A percentile compares a stretch with the other conserved stretches of the same genome.
Evolutionary conservation across 2,888 invertebrate genomes (phyloP).

Genomic region (Spisula subtruncata): DNA sequence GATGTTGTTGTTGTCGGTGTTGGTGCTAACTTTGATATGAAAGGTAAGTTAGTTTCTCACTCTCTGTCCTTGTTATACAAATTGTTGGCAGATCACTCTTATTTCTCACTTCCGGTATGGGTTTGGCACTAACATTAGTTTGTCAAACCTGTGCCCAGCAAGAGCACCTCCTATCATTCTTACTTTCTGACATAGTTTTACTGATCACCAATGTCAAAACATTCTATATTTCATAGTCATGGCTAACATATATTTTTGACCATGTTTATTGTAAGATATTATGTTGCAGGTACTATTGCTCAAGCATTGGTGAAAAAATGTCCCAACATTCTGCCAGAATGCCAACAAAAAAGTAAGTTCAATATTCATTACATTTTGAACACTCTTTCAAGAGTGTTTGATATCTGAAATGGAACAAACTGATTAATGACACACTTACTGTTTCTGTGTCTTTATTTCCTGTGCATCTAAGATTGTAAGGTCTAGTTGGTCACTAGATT

Average conservation of each 20-base stretch:
- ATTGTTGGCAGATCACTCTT: no score
- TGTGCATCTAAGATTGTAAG: no score
- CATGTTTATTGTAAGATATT: background rate
- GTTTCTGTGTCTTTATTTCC: no score
- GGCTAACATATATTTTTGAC: background rate
- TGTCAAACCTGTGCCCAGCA: background rate
- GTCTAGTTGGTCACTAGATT: no score
- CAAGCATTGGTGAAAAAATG: slow-evolving; percentile 67
- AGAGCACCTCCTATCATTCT: no score
- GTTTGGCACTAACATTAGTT: no score
- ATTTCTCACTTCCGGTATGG: no score
- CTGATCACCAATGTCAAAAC: background rate
- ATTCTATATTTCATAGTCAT: background rate
- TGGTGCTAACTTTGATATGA: slow-evolving; percentile 65
- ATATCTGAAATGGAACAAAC: background rate
- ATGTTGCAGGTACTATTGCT: slow-evolving; percentile 66
- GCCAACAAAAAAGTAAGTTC: slow-evolving; percentile 67
- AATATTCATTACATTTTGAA: background rate
- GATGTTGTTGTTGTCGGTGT: slow-evolving; percentile 69
- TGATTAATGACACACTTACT: no score
- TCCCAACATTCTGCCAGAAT: slow-evolving; percentile 68
- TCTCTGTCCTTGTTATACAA: background rate
- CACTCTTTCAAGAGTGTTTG: background rate
- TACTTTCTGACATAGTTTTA: background rate
- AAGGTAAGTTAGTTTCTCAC: slow-evolving; percentile 49